A percentile compares a stretch with the other conserved stretches of the same genome.
Evolutionary conservation across 2,797 vertebrate species (phyloP).

Genomic region (Limnodromus scolopaceus): DNA sequence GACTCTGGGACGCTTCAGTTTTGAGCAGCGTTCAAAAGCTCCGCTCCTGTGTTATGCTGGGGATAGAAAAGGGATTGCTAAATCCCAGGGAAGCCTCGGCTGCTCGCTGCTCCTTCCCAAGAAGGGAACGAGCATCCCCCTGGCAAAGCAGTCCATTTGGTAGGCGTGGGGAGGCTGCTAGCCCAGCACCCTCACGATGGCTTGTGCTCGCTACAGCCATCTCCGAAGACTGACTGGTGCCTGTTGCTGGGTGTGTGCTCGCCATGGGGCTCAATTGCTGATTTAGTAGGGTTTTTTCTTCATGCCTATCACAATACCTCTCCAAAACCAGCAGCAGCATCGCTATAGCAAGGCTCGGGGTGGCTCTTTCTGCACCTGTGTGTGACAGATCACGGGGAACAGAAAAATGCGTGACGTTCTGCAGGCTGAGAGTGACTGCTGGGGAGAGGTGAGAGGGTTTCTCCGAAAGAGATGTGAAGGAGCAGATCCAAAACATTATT

Average conservation of each 20-base stretch:
- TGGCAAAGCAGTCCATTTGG: not conserved
- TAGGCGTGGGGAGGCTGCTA: not conserved
- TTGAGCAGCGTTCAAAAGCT: not conserved
- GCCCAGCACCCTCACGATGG: rapidly evolving
- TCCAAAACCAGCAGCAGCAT: not conserved
- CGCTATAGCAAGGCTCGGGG: rapidly evolving
- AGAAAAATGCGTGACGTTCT: not conserved
- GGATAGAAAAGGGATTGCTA: not conserved
- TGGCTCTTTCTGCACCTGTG: not conserved
- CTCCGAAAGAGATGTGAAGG: not conserved
- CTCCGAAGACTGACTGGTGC: not conserved
- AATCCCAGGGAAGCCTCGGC: not conserved
- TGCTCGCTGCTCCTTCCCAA: not conserved
- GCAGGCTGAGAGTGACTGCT: not conserved
- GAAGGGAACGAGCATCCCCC: not conserved
- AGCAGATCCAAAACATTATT: not conserved
- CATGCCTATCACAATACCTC: not conserved
- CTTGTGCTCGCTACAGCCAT: not conserved
- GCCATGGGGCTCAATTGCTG: too few species aligned
- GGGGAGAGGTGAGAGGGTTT: not conserved
- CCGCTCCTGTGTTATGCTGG: not conserved
- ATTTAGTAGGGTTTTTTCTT: not conserved
- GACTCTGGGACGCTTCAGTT: not conserved
- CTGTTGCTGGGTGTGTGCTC: not conserved
- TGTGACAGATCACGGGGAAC: not conserved